phyloP scores from a whole-genome alignment of 2,888 invertebrate genomes.

The Zhuqinia jingwanae region DNA sequence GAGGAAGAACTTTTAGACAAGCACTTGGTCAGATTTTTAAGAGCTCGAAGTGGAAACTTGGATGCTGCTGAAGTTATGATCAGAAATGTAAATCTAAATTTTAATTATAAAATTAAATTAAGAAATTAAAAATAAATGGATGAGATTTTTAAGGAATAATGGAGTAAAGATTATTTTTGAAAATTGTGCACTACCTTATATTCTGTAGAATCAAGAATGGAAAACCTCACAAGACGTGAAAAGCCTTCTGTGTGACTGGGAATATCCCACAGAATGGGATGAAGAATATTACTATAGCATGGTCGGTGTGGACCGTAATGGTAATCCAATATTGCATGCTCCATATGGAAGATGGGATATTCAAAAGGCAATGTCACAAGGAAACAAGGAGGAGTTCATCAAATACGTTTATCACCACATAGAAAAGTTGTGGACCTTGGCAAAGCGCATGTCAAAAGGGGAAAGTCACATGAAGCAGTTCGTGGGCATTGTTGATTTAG shows the following conservation, averaged over 20 bases:
- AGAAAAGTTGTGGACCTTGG: conserved; percentile 39
- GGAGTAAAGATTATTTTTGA: too few species aligned
- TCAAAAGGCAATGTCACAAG: conserved; percentile 58
- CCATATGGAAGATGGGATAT: conserved; percentile 69
- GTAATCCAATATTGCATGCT: conserved; percentile 42
- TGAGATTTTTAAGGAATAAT: background rate
- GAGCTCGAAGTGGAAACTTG: conserved; percentile 66
- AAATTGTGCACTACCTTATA: background rate
- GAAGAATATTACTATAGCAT: conserved; percentile 49
- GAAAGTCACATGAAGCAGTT: conserved; percentile 54
- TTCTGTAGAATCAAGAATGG: conserved; percentile 65
- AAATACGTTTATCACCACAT: conserved; percentile 51
- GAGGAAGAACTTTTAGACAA: conserved; percentile 55
- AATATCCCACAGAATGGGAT: conserved; percentile 38
- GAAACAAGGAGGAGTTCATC: conserved; percentile 66
- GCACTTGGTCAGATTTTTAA: conserved; percentile 62
- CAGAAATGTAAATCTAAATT: conserved; percentile 55
- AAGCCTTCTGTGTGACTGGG: conserved; percentile 31
- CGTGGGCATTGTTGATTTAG: conserved; percentile 58
- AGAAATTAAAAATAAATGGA: background rate
- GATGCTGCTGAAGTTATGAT: conserved; percentile 62
- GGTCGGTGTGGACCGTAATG: conserved; percentile 50
- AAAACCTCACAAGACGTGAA: conserved; percentile 44
- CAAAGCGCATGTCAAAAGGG: conserved; percentile 37
- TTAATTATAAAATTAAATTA: background rate